Evolutionary conservation across 2,113 vertebrate genomes (phyloP).

Genomic region (Felis chaus): DNA sequence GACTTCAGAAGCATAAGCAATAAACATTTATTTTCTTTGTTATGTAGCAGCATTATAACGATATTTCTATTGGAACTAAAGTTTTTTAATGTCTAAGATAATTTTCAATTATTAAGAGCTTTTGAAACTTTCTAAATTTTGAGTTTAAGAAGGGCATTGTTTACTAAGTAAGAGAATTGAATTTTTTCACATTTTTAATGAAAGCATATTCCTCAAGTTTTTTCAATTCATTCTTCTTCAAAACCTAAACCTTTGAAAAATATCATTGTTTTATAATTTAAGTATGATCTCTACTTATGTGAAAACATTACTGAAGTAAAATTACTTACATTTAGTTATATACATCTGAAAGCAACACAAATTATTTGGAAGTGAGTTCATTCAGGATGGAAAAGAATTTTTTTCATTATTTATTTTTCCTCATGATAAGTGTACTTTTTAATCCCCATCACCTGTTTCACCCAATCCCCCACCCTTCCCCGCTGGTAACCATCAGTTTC

Average conservation of each 20-base stretch:
- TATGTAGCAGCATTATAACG: background rate
- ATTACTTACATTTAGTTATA: background rate
- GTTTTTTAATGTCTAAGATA: background rate
- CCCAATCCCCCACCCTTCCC: no score
- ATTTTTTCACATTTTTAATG: background rate
- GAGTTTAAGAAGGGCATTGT: background rate
- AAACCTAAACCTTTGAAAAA: background rate
- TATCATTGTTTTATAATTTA: background rate
- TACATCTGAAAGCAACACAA: background rate
- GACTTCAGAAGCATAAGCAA: background rate
- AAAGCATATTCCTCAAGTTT: background rate
- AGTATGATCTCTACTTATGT: background rate
- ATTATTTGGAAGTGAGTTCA: background rate
- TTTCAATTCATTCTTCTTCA: background rate
- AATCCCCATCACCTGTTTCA: background rate
- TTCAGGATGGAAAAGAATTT: background rate
- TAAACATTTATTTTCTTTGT: background rate
- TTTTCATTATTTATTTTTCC: background rate
- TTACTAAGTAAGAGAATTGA: background rate
- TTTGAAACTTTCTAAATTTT: background rate
- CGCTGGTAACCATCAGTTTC: background rate
- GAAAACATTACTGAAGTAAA: background rate
- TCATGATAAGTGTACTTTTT: background rate
- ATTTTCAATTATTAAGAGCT: background rate
- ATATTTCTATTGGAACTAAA: background rate